Base-by-base conservation (phyloP, 23 tunicate species). In the Styela clava region DNA sequence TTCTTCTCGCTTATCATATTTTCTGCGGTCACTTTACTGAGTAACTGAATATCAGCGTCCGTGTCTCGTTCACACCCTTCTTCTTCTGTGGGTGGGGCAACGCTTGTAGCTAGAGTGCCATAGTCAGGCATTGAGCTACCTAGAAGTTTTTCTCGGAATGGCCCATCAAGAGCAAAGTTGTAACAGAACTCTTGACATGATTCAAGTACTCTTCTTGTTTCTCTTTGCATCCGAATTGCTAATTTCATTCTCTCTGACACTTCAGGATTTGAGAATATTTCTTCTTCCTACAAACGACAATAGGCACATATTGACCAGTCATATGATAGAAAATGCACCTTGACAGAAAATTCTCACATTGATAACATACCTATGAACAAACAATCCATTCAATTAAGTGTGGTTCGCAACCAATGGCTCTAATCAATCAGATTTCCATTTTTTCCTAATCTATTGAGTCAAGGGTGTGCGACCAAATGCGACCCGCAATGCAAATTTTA, bases 101-200 rank as follows among this genome's bases (percentile, higher is more conserved):
- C 9, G 7, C 12, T 44, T 12, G 12, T 12, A 44, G 56, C 9
- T 12, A 44, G 7, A 44, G 56, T 44, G 56, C 56, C 56, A 12
- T 44, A 44, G 12, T 44, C 56, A 44, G 56, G 56, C 56, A 44
- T 12, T 5, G 7, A 44, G 56, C 56, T 44, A 12, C 56, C 12
- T 7, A 44, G 56, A 44, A 44, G 56, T 44, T 44, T 44, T 44
- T 44, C 56, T 44, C 56, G 7, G 12, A 44, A 44, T 5, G 56
- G 56, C 12, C 56, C 56, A 44, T 44, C 56, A 12, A 44, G 56
- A 22, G 35, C 27, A 71, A 32, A 71, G 77, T 71, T 32, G 31
- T 44, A 23, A 26, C 81, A 35, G 31, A 76, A 76, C 24, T 76
- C 81, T 7, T 31, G 81, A 44, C 81, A 76, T 20, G 65, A 44